These are phyloP conservation scores for Turnix velox DNA, from an alignment of 2,113 vertebrate species.

Conservation along the genomic window DNA sequence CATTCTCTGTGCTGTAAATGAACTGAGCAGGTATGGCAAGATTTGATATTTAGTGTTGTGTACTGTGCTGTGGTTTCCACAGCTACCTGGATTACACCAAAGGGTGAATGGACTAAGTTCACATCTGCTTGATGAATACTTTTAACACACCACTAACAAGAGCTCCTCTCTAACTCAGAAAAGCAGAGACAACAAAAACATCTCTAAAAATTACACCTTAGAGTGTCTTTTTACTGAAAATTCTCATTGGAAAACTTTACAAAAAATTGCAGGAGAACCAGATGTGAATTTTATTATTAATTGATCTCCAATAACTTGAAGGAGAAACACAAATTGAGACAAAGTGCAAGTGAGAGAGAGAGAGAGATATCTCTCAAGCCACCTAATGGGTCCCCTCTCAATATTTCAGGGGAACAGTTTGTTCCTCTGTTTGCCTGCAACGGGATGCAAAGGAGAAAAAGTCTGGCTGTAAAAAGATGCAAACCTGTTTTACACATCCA, in stretches of 20 bases:
- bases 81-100: not conserved
- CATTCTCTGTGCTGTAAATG: not conserved
- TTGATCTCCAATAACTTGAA: not conserved
- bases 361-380: not conserved
- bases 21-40: not conserved
- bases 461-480: not conserved
- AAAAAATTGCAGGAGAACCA: not conserved
- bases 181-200: not conserved
- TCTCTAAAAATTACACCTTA: not conserved
- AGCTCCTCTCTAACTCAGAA: not conserved
- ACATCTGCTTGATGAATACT: not conserved
- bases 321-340: not conserved
- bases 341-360: not conserved
- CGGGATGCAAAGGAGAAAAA: not conserved
- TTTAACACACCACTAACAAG: not conserved
- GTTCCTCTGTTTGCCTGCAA: not conserved
- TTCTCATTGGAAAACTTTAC: not conserved
- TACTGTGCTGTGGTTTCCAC: not conserved
- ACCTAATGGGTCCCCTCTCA: not conserved
- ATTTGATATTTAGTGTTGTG: not conserved
- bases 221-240: not conserved
- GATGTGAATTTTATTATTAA: not conserved
- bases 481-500: not conserved
- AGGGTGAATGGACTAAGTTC: not conserved
- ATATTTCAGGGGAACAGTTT: not conserved